Evolutionary conservation across 2,113 vertebrate species (phyloP), one percentile per base, ranked within the genome.

Genomic region (Callithrix jacchus): DNA sequence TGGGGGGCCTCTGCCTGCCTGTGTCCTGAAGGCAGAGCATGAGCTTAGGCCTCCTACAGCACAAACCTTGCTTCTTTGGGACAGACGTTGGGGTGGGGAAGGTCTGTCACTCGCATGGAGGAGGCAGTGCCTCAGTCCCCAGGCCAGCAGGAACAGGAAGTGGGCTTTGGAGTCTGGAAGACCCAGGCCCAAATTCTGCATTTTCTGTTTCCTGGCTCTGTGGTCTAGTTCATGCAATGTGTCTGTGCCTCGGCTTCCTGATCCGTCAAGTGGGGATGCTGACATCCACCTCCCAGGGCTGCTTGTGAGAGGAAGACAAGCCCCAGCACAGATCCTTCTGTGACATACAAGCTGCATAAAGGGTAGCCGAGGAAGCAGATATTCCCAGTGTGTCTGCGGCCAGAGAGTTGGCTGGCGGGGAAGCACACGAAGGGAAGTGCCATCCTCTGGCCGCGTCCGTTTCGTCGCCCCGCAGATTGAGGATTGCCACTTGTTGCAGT

Each of bases 281-380:
- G 83, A 68, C 61, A 47, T 45, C 58, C 37, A 49, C 73, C 18
- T 84, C 14, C 73, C 70, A 82, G 35, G 66, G 83, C n/a, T 70
- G 49, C 83, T 76, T 70, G 45, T 40, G 87, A 85, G 49, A 94
- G 81, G 81, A 83, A 93, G 47, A 91, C n/a, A 80, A 89, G n/a
- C n/a, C 40, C 77, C 20, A 82, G 70, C 40, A 64, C 52, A 85
- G 71, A 49, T n/a, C 4, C 11, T 66, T 9, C 42, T 52, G 61
- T 77, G 73, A 68, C 45, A 64, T 79, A 47, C 30, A 27, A 66
- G 93, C 86, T 71, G 37, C 91, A 66, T 5, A 8, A 58, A 58
- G 92, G 79, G 73, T 35, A 79, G 30, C 18, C 16, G 73, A 64
- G 66, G 88, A 79, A 87, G 92, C 94, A 84, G 70, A 87, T 80